Conservation (phyloP, 2,888 invertebrate genomes). For the Archips xylosteana region DNA sequence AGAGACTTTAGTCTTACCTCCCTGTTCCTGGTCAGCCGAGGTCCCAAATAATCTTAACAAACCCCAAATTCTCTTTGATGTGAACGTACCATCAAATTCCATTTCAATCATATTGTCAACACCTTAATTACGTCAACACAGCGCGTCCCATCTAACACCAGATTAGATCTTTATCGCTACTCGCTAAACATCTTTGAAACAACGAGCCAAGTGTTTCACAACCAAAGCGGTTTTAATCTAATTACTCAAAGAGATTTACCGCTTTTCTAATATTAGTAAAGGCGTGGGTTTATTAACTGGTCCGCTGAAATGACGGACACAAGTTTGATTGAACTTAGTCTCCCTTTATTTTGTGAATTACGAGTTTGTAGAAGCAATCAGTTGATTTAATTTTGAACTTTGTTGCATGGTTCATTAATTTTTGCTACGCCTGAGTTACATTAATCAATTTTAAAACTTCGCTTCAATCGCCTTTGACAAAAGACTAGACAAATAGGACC, state of each 20-base stretch:
- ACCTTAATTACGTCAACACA: constrained; percentile 9
- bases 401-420: not conserved
- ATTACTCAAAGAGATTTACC: constrained; percentile 37
- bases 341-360: not conserved
- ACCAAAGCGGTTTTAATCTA: constrained; percentile 32
- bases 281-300: constrained; percentile 27
- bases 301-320: constrained; percentile 16
- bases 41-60: not conserved
- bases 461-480: not conserved
- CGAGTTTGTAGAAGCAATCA: not conserved
- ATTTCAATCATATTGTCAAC: not conserved
- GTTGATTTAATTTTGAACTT: constrained; percentile 11
- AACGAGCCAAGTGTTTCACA: constrained; percentile 25
- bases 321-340: constrained; percentile 4
- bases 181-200: constrained; percentile 13
- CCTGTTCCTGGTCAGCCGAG: not conserved
- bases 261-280: constrained; percentile 19
- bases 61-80: not conserved
- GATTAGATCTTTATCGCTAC: constrained; percentile 2
- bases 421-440: not conserved
- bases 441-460: constrained; percentile 1
- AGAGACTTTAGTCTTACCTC: not conserved
- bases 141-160: constrained; percentile 7
- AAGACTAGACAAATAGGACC: not conserved
- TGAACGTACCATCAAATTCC: not conserved